A percentile compares a stretch with the other conserved stretches of the same genome.
phyloP scores from a whole-genome alignment of 2,113 vertebrate species.

The Chaetura pelagica region DNA sequence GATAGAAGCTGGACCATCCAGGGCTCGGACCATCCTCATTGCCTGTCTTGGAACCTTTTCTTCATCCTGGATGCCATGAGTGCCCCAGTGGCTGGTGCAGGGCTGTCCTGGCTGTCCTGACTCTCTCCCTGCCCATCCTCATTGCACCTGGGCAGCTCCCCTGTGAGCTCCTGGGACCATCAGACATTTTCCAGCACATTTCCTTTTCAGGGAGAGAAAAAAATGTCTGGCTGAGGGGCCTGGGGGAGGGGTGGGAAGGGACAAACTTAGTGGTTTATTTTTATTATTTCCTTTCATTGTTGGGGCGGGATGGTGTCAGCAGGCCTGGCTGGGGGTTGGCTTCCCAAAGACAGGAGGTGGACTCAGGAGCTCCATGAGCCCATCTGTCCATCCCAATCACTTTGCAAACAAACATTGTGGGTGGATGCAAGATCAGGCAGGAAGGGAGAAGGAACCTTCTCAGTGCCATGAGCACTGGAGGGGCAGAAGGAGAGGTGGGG shows the following conservation, averaged over 20 bases:
- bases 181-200: not conserved
- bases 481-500: not conserved
- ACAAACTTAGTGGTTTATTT: slow-evolving; percentile 32
- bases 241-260: slow-evolving; percentile 22
- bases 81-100: not conserved
- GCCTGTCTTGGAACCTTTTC: not conserved
- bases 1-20: not conserved
- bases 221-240: rapidly evolving
- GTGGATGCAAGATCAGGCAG: not conserved
- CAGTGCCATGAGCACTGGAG: rapidly evolving
- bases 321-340: not conserved
- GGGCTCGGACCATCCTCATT: rapidly evolving
- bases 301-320: not conserved
- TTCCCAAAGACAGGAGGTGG: not conserved
- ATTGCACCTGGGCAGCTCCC: not conserved
- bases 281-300: slow-evolving; percentile 53
- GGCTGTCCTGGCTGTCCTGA: rapidly evolving
- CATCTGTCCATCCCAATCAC: not conserved
- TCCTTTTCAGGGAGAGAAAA: not conserved
- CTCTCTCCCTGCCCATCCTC: not conserved
- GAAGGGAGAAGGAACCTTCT: not conserved
- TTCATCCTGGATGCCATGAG: not conserved
- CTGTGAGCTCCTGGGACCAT: not conserved
- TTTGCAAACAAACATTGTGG: not conserved
- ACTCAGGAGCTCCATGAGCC: not conserved